Percentiles rank a stretch among this genome's conserved stretches.
Evolutionary conservation across 2,113 vertebrate species (phyloP).

Genomic region (Ochotona curzoniae): DNA sequence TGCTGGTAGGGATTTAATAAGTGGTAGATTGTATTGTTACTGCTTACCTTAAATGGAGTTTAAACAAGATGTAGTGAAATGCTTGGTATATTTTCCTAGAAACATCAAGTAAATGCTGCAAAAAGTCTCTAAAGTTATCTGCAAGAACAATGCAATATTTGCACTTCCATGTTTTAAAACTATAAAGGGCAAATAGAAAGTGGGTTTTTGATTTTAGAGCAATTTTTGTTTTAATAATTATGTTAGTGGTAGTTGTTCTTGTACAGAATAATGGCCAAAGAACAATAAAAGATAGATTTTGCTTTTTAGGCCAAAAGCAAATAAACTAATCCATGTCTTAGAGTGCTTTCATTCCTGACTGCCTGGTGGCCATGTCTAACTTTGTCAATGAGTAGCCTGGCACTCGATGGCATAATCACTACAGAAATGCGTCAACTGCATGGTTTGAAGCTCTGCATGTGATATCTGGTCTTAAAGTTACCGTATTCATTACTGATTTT

Average conservation of each 20-base stretch:
- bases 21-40: not conserved
- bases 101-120: slow-evolving; percentile 4
- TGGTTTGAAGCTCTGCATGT: not conserved
- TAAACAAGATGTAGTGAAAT: not conserved
- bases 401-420: not conserved
- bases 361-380: not conserved
- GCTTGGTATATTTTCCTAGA: slow-evolving; percentile 16
- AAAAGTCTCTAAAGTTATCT: not conserved
- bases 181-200: slow-evolving; percentile 7
- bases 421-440: not conserved
- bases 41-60: not conserved
- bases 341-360: slow-evolving; percentile 27
- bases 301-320: not conserved
- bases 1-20: not conserved
- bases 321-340: not conserved
- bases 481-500: not conserved
- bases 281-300: not conserved
- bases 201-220: not conserved
- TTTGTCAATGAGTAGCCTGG: not conserved
- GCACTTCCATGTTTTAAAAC: slow-evolving; percentile 1
- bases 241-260: not conserved
- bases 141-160: slow-evolving; percentile 8
- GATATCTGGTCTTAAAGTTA: not conserved
- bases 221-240: not conserved
- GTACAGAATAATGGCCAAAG: not conserved